Base-by-base conservation (phyloP, 1,140 invertebrate species). In the Harpegnathos saltator region DNA sequence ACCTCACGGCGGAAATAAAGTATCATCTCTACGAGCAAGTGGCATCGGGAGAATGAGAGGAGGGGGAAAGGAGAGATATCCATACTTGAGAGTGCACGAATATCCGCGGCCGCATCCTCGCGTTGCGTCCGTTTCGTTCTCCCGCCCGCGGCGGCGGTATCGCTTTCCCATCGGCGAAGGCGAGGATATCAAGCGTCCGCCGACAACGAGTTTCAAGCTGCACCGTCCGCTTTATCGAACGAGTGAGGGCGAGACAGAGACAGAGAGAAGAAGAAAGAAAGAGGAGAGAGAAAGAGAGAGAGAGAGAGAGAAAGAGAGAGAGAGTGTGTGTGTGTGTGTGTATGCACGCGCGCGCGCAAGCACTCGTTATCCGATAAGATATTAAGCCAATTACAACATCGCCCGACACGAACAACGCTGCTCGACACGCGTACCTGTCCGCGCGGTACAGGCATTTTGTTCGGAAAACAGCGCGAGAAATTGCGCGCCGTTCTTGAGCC, bases 351-450 rank as follows among this genome's bases (percentile, higher is more conserved):
- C n/a, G n/a, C 33, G 7, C 56, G 72, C 29, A n/a, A 33, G 17
- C 52, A 24, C 75, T 84, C 69, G 75, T 84, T 84, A 81, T 80
- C 82, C 82, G 82, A 80, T 84, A 81, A 84, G 74, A 84, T 84
- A 85, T 85, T 75, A 74, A 85, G 69, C 78, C 78, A 85, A 77
- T 83, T 82, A 85, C 68, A 68, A 69, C 62, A 26, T 29, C 58
- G 62, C 66, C 61, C 65, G 72, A n/a, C n/a, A n/a, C n/a, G n/a
- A n/a, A 83, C 38, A 33, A 78, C 33, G 48, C 38, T 56, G 24
- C 29, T 52, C 29, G 38, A 72, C 52, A 63, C 54, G 62, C 52
- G 33, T 69, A 69, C 50, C 63, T 78, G 63, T 78, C 59, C 33
- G 33, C 7, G 33, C 33, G 33, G 56, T 78, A 22, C 65, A 19